Percentiles rank a stretch among this genome's conserved stretches.
These are phyloP conservation scores for Colius striatus DNA, from an alignment of 2,113 vertebrate species.

Conservation along the genomic window DNA sequence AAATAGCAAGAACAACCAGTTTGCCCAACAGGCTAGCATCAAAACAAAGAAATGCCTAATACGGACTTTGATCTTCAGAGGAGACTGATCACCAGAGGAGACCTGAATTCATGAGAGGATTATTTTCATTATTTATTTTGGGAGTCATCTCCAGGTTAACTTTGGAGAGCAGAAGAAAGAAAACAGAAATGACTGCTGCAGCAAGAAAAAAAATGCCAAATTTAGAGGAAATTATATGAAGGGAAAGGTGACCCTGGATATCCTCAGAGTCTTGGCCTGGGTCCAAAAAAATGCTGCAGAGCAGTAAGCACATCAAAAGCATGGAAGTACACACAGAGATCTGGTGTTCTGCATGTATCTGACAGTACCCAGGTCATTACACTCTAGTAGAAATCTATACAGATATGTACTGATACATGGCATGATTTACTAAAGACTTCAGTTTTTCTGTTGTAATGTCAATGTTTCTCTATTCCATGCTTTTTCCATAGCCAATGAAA, in stretches of 20 bases:
- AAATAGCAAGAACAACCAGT: not conserved
- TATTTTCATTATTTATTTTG: not conserved
- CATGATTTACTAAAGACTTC: not conserved
- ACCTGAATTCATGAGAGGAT: not conserved
- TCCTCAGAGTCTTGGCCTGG: not conserved
- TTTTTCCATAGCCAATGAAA: not conserved
- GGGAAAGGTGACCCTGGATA: not conserved
- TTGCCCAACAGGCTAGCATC: not conserved
- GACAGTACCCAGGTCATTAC: not conserved
- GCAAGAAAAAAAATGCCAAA: not conserved
- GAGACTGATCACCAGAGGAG: not conserved
- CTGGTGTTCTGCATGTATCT: not conserved
- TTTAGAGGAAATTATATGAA: not conserved
- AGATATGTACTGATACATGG: not conserved
- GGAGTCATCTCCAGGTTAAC: not conserved
- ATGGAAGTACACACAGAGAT: not conserved
- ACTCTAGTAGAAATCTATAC: not conserved
- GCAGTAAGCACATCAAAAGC: not conserved
- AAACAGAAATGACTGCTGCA: not conserved
- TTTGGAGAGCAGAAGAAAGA: not conserved
- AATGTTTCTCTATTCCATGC: not conserved
- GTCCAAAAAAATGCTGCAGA: not conserved
- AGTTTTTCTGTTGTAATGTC: not conserved
- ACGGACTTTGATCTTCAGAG: not conserved
- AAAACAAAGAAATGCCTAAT: not conserved